Conservation (phyloP, 2,113 vertebrate genomes). For the Oophaga pumilio region DNA sequence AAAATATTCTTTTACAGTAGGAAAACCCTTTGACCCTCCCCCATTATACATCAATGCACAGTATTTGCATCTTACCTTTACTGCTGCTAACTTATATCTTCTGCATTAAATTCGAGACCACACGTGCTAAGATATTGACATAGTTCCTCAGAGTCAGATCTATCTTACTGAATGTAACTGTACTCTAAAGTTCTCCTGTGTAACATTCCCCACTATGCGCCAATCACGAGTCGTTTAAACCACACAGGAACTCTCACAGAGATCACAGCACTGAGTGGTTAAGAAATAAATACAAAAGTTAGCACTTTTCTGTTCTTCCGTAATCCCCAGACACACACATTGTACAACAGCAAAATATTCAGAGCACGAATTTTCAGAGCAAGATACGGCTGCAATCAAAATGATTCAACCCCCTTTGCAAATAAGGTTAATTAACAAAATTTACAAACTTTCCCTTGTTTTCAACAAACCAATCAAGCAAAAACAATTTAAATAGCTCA, state of each 20-base stretch:
- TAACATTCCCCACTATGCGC: slow-evolving; percentile 30
- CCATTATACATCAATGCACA: background rate
- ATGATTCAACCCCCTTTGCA: no score
- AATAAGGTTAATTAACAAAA: no score
- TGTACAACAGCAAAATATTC: background rate
- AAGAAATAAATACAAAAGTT: slow-evolving; percentile 26
- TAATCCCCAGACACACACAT: slow-evolving; percentile 3
- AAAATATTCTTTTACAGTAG: no score
- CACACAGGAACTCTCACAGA: slow-evolving; percentile 53
- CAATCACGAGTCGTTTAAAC: slow-evolving; percentile 53
- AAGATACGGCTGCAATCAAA: no score
- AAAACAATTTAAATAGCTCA: no score
- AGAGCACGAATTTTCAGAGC: background rate
- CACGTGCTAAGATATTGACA: background rate
- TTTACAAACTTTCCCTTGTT: no score
- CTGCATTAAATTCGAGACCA: background rate
- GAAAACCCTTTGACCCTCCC: background rate
- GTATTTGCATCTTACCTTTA: slow-evolving; percentile 26
- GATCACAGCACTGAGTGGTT: slow-evolving; percentile 28
- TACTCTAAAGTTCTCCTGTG: background rate
- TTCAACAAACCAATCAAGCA: no score
- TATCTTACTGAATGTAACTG: background rate
- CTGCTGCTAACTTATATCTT: background rate
- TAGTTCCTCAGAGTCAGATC: background rate
- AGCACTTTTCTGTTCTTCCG: slow-evolving; percentile 39